These are phyloP conservation scores for Seriola quinqueradiata DNA, from an alignment of 2,113 vertebrate genomes.

Conservation along the genomic window DNA sequence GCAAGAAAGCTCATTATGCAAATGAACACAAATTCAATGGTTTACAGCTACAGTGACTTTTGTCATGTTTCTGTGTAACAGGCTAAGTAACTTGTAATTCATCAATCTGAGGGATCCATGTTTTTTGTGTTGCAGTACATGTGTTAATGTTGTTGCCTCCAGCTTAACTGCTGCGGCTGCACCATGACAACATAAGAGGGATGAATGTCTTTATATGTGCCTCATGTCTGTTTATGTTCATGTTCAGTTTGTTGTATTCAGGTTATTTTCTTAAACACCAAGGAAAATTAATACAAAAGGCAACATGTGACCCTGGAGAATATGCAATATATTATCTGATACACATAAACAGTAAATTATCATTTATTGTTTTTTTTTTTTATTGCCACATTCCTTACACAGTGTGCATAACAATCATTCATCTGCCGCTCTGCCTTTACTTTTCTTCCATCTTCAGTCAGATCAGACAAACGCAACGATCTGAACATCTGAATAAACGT, in stretches of 20 bases:
- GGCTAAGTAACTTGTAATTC: neutral
- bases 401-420: conserved; percentile 56
- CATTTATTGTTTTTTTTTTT: conserved; percentile 54
- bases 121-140: neutral
- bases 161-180: neutral
- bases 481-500: conserved; percentile 18
- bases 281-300: neutral
- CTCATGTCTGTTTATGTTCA: no score
- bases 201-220: neutral
- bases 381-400: conserved; percentile 72
- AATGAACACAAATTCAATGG: no score
- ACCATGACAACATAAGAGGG: neutral
- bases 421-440: conserved; percentile 4
- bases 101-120: neutral
- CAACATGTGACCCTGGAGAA: neutral
- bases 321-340: neutral
- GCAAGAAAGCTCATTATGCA: no score
- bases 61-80: neutral
- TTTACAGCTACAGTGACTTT: no score
- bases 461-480: conserved; percentile 31
- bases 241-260: neutral
- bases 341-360: conserved; percentile 26
- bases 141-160: neutral
- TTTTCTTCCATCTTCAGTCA: conserved; percentile 47
- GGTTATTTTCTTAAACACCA: neutral